Percentiles rank a stretch among this genome's conserved stretches.
Evolutionary conservation across 2,888 invertebrate species (phyloP).

Genomic region (Cheilosia urbana): DNA sequence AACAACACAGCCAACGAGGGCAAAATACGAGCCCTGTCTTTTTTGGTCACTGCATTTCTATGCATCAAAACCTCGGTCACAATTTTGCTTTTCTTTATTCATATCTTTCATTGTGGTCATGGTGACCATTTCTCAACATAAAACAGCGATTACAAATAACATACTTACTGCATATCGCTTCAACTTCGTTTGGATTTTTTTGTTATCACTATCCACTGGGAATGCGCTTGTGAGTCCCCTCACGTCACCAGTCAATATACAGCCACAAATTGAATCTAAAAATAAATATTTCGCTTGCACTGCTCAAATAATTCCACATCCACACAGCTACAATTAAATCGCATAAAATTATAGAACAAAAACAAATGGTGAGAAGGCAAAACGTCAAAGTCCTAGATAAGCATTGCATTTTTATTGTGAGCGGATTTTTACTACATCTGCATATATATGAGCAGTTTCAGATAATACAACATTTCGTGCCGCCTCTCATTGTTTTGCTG

Average conservation of each 20-base stretch:
- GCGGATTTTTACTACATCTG: slow-evolving; percentile 19
- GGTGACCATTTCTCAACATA: slow-evolving; percentile 11
- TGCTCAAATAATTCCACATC: neutral
- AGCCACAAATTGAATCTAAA: slow-evolving; percentile 36
- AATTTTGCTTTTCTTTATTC: too few relatives aligned
- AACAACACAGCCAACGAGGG: too few relatives aligned
- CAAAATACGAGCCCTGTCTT: too few relatives aligned
- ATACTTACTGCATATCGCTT: neutral
- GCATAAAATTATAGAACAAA: slow-evolving; percentile 36
- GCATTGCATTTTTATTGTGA: slow-evolving; percentile 38
- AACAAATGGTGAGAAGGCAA: slow-evolving; percentile 20
- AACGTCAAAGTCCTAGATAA: slow-evolving; percentile 54
- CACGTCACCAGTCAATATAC: slow-evolving; percentile 34
- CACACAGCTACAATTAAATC: neutral
- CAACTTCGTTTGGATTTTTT: neutral
- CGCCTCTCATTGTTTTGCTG: slow-evolving; percentile 33
- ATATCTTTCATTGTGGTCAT: neutral
- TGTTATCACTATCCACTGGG: slow-evolving; percentile 3
- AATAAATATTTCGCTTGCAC: slow-evolving; percentile 47
- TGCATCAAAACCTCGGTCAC: too few relatives aligned
- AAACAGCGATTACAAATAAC: neutral
- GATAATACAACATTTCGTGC: slow-evolving; percentile 30
- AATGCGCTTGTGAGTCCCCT: slow-evolving; percentile 20
- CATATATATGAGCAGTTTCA: slow-evolving; percentile 4
- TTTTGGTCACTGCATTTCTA: too few relatives aligned